Evolutionary conservation across 1,140 invertebrate genomes (phyloP), one percentile per base, ranked within the genome.

Genomic region (Diachasmimorpha longicaudata): DNA sequence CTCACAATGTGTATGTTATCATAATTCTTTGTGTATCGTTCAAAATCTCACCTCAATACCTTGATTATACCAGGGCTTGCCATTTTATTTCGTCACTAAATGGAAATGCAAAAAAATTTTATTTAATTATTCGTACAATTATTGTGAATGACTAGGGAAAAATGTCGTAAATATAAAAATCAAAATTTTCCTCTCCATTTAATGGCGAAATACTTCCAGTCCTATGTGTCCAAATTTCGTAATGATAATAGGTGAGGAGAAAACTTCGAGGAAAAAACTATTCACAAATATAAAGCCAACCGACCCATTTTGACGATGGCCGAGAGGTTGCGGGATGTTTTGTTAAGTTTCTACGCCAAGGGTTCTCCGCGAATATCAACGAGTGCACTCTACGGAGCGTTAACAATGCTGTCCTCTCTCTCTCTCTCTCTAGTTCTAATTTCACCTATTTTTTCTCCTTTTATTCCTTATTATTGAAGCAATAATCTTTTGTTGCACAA

Each of bases 1-100:
- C 72, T 72, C 81, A 63, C 72, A 66, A 73, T 31, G 74, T 71
- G 71, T 55, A 55, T 78, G 2, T 70, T 55, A n/a, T 31, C 44
- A 21, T 37, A 13, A 36, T 67, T 70, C 36, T 69, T 67, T 74
- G 9, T 19, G 19, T 52, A 52, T 63, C 67, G 13, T 25, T 42
- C 36, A 16, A 23, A 13, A 31, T 25, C 23, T 67, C 67, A 21
- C 70, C 67, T 14, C 58, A 63, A 67, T 69, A 14, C 19, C 23
- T 46, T 75, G 46, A 69, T 55, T 58, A 19, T 19, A 23, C 19
- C 19, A 44, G 21, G 31, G 31, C 16, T 21, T 31, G 31, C 14
- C 19, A 1, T 3, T 23, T 63, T 13, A 63, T 25, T 63, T 63
- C 19, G 23, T 63, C 11, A 63, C 23, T 63, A 31, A 63, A 63